These are phyloP conservation scores for Leucophenga montana DNA, from an alignment of 2,888 invertebrate genomes.

Conservation along the genomic window DNA sequence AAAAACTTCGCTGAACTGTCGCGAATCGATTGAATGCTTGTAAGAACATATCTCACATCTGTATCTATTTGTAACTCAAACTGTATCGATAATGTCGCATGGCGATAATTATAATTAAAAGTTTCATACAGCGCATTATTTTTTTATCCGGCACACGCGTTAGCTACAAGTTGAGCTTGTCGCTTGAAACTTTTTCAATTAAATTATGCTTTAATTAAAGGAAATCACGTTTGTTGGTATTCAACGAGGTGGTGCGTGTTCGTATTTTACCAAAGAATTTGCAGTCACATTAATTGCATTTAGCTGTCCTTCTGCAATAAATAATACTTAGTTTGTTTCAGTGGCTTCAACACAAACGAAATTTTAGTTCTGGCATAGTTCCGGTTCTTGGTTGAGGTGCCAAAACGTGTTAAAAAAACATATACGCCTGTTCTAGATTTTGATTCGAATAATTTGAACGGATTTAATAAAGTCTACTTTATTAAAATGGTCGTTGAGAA, in stretches of 20 bases:
- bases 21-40: neutral
- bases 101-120: slow-evolving; percentile 23
- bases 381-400: too few relatives aligned
- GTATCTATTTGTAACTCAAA: neutral
- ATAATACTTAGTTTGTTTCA: neutral
- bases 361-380: too few relatives aligned
- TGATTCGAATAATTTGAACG: too few relatives aligned
- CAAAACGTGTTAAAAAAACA: too few relatives aligned
- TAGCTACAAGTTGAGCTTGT: neutral
- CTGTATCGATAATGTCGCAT: slow-evolving; percentile 21
- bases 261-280: neutral
- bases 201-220: slow-evolving; percentile 26
- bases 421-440: too few relatives aligned
- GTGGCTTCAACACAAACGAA: too few relatives aligned
- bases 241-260: neutral
- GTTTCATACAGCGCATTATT: neutral
- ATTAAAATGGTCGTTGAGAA: too few relatives aligned
- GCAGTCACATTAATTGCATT: slow-evolving; percentile 15
- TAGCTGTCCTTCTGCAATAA: neutral
- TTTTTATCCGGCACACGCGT: neutral
- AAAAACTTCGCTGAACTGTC: neutral
- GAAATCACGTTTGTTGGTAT: slow-evolving; percentile 21
- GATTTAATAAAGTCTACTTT: too few relatives aligned
- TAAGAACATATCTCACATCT: neutral
- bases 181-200: slow-evolving; percentile 22